Evolutionary conservation across 2,797 vertebrate species (phyloP).

Genomic region (Periparus ater): DNA sequence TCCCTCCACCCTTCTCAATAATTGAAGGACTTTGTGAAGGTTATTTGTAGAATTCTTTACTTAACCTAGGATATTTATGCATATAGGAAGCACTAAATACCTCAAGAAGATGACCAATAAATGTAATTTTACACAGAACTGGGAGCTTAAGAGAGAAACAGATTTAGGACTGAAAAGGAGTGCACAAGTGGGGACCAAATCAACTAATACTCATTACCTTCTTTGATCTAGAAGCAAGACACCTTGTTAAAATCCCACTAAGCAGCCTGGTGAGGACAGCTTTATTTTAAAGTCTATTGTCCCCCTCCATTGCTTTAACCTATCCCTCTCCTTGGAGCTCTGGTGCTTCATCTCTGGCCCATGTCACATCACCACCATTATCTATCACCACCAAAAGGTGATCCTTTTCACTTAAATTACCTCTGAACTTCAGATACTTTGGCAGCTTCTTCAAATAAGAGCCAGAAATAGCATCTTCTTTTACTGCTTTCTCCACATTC

Average conservation of each 20-base stretch:
- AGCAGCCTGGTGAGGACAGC: not conserved
- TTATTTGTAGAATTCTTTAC: not conserved
- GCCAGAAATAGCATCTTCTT: not conserved
- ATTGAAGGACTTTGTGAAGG: not conserved
- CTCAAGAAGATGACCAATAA: not conserved
- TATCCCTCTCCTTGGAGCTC: not conserved
- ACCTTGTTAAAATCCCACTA: not conserved
- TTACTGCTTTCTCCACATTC: not conserved
- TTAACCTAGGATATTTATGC: not conserved
- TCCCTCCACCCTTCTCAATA: not conserved
- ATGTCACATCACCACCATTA: too few species aligned
- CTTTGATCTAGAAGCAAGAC: not conserved
- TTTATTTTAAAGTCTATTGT: not conserved
- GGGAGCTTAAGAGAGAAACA: not conserved
- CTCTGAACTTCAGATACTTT: not conserved
- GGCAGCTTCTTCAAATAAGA: not conserved
- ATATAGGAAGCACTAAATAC: not conserved
- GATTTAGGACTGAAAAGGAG: not conserved
- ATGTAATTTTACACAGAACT: not conserved
- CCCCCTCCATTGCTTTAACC: not conserved
- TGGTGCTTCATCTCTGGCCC: not conserved
- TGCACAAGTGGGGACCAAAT: not conserved
- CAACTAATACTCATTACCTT: not conserved
- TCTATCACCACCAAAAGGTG: too few species aligned
- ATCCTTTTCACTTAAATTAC: not conserved